A percentile compares a stretch with the other conserved stretches of the same genome.
Evolutionary conservation across 2,113 vertebrate genomes (phyloP).

Genomic region (Falcunculus frontatus): DNA sequence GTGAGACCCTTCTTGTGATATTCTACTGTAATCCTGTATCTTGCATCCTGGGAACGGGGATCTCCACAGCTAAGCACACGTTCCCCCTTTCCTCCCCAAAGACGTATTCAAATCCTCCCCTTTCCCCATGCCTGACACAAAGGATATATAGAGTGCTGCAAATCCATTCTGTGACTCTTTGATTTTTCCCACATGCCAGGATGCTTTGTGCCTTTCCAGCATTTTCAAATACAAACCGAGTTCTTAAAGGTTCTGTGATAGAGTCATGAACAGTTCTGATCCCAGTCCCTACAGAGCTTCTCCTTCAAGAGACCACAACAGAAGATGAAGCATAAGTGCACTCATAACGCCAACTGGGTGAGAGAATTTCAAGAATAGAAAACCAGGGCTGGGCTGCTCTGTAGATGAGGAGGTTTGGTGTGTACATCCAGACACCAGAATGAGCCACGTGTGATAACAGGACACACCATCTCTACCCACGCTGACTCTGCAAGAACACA

Average conservation of each 20-base stretch:
- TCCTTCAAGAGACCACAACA: fast-evolving
- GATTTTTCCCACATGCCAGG: no score
- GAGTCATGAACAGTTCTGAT: fast-evolving
- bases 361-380: background rate
- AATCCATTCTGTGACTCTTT: no score
- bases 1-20: fast-evolving
- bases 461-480: background rate
- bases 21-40: no score
- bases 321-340: background rate
- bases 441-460: background rate
- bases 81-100: fast-evolving
- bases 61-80: background rate
- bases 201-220: background rate
- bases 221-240: background rate
- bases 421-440: background rate
- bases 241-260: background rate
- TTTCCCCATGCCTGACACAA: background rate
- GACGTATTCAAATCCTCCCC: background rate
- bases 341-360: no score
- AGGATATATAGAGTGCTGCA: no score
- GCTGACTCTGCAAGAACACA: background rate
- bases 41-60: fast-evolving
- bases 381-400: no score
- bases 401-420: background rate
- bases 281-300: background rate